Evolutionary conservation across 2,888 invertebrate species (phyloP).

Genomic region (Pegoplata infirma): DNA sequence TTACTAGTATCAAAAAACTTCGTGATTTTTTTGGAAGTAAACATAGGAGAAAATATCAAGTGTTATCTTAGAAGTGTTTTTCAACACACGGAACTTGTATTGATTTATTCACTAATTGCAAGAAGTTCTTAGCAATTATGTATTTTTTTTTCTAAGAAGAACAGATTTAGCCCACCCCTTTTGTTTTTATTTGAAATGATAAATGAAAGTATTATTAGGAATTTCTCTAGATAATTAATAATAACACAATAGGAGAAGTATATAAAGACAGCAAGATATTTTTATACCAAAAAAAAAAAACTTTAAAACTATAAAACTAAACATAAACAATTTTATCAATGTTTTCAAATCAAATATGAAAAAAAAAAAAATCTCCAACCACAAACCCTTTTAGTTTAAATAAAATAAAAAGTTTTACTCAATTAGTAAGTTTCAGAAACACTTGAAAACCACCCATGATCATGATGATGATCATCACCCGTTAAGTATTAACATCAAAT

Average conservation of each 20-base stretch:
- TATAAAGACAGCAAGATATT: constrained; percentile 5
- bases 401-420: not conserved
- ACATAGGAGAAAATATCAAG: too few relatives aligned
- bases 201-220: constrained; percentile 45
- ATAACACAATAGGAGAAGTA: constrained; percentile 33
- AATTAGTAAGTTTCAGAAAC: constrained; percentile 8
- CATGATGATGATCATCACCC: constrained; percentile 19
- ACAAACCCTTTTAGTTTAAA: not conserved
- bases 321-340: constrained; percentile 28
- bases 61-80: too few relatives aligned
- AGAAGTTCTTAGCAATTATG: too few relatives aligned
- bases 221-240: constrained; percentile 57
- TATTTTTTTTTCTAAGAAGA: too few relatives aligned
- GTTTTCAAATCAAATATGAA: not conserved
- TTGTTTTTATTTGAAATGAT: constrained; percentile 32
- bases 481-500: not conserved
- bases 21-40: too few relatives aligned
- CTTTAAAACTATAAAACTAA: not conserved
- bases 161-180: too few relatives aligned
- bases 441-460: constrained; percentile 50
- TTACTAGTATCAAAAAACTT: too few relatives aligned
- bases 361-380: not conserved
- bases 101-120: too few relatives aligned
- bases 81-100: too few relatives aligned
- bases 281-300: constrained; percentile 4